These are phyloP conservation scores for Pogonophryne albipinna DNA, from an alignment of 2,797 vertebrate genomes.

Conservation along the genomic window DNA sequence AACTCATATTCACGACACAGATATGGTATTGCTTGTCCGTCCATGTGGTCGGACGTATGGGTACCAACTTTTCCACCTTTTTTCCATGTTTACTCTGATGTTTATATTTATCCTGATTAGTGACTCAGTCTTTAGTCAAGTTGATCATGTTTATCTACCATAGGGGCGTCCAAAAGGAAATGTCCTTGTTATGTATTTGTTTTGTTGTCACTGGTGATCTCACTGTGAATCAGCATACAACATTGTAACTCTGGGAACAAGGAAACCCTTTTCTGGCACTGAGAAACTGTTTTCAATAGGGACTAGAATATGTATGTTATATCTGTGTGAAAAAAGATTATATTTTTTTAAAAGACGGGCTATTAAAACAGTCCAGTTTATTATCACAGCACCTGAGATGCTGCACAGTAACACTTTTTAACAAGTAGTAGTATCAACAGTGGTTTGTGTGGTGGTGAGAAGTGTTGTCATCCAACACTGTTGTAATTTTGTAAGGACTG, in stretches of 20 bases:
- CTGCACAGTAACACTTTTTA: neutral
- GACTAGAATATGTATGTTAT: neutral
- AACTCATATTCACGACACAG: too few relatives aligned
- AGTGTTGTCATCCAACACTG: neutral
- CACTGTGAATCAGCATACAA: neutral
- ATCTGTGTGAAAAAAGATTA: too few relatives aligned
- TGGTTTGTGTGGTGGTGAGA: neutral
- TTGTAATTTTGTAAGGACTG: neutral
- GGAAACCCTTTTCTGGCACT: neutral
- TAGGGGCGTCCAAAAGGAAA: neutral
- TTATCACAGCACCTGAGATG: neutral
- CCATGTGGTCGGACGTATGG: too few relatives aligned
- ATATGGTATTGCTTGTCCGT: too few relatives aligned
- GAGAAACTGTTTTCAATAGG: neutral
- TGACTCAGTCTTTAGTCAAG: too few relatives aligned
- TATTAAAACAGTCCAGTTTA: neutral
- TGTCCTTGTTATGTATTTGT: neutral
- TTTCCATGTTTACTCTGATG: too few relatives aligned
- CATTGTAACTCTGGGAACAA: neutral
- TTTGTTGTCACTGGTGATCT: neutral
- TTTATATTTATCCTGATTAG: too few relatives aligned
- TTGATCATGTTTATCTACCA: too few relatives aligned
- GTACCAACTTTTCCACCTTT: too few relatives aligned
- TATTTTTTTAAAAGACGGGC: too few relatives aligned
- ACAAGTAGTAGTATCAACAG: too few relatives aligned